Conservation (phyloP, 1,140 invertebrate species). For the Chionoecetes opilio region DNA sequence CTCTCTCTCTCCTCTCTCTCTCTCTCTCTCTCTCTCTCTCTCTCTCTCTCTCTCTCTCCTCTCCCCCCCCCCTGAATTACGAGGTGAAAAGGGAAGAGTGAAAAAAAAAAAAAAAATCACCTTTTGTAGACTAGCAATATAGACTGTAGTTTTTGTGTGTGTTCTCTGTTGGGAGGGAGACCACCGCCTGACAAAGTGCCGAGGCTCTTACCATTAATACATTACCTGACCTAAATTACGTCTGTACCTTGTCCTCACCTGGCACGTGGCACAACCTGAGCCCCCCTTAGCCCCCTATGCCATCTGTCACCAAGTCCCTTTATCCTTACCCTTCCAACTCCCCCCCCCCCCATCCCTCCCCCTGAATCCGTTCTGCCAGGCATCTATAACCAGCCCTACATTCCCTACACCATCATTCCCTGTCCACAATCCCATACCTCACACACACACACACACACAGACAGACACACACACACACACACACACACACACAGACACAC, state of each 20-base stretch:
- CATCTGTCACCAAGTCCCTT: no score
- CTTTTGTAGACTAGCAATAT: background rate
- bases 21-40: background rate
- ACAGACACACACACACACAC: background rate
- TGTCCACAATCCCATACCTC: no score
- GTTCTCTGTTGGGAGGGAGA: background rate
- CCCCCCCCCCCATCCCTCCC: background rate
- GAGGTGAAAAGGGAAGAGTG: background rate
- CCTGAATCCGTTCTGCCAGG: background rate
- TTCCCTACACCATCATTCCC: background rate
- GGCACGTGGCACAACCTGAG: background rate
- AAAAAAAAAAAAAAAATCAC: background rate
- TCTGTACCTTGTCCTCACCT: background rate
- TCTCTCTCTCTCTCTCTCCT: background rate
- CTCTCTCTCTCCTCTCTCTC: slow-evolving; percentile 41
- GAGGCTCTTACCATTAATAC: background rate
- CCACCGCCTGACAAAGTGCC: background rate
- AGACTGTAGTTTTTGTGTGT: no score
- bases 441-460: no score
- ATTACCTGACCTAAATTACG: slow-evolving; percentile 20
- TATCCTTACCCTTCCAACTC: no score
- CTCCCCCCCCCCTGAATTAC: background rate
- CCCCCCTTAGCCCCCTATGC: background rate
- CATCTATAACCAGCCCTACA: background rate
- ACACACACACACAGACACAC: background rate